phyloP scores from a whole-genome alignment of 2,797 vertebrate species.

The Takifugu ocellatus region DNA sequence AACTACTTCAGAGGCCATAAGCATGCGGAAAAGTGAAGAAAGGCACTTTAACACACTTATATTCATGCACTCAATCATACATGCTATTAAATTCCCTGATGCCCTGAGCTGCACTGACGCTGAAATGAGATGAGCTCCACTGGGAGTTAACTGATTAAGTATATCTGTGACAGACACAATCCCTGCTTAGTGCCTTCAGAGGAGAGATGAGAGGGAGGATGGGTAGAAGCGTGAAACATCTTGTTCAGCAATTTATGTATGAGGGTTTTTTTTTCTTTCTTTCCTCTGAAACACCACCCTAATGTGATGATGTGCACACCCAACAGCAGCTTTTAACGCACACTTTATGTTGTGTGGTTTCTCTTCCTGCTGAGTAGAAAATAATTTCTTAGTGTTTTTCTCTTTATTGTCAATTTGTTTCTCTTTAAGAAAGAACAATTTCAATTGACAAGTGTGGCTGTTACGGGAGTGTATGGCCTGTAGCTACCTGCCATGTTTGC shows the following conservation, averaged over 20 bases:
- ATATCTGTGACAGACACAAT: slow-evolving; percentile 69
- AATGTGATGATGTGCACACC: slow-evolving; percentile 27
- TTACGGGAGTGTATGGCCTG: too few relatives aligned
- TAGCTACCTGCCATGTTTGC: too few relatives aligned
- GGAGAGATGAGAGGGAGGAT: slow-evolving; percentile 29
- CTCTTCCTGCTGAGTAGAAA: too few relatives aligned
- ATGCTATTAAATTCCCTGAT: slow-evolving; percentile 63
- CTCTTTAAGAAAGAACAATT: too few relatives aligned
- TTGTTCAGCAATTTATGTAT: slow-evolving; percentile 55
- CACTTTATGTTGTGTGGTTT: too few relatives aligned
- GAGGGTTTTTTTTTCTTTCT: slow-evolving; percentile 2
- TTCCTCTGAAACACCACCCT: slow-evolving; percentile 17
- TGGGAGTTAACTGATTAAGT: slow-evolving; percentile 69
- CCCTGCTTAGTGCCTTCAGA: slow-evolving; percentile 57
- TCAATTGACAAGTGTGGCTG: too few relatives aligned
- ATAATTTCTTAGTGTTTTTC: too few relatives aligned
- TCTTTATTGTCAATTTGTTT: too few relatives aligned
- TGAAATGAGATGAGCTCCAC: slow-evolving; percentile 58
- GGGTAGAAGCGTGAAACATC: slow-evolving; percentile 41
- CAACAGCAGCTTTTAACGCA: not conserved
- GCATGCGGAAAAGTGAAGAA: too few relatives aligned
- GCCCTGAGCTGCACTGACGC: slow-evolving; percentile 60
- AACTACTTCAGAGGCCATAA: too few relatives aligned
- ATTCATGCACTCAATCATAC: slow-evolving; percentile 46
- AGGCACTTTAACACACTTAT: slow-evolving; percentile 1